Base-by-base conservation (phyloP, 2,797 vertebrate genomes). In the Selene dorsalis region DNA sequence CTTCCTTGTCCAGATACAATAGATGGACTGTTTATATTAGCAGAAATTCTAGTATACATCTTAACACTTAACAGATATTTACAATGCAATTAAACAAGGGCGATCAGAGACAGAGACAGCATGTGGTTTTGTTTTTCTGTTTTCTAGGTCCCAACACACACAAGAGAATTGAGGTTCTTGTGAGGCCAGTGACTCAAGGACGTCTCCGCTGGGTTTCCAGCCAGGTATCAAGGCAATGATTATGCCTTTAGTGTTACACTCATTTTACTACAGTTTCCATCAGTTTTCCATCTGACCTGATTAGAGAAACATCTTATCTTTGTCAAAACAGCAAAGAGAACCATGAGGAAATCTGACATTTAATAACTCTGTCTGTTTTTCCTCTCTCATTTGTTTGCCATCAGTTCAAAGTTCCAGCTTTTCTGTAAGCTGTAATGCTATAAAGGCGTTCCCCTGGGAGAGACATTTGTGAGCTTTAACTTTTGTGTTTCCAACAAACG, bases 151-250 rank as follows among this genome's bases (percentile, higher is more conserved):
- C 47, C 58, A 70, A 63, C 48, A 58, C 62, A 14, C 69, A 55
- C 39, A 59, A 41, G 35, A 72, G 13, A 61, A 60, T 57, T 30
- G 69, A n/a, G 20, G 24, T 45, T 26, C n/a, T 65, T 73, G 22
- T 65, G 35, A 74, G 82, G 55, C 43, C 63, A 77, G 55, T 45
- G 30, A 81, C 57, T 60, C 35, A 78, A 74, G 56, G 59, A 73
- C 69, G 32, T 69, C 52, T 62, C 4, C 5, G 73, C 43, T 39
- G 35, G 45, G 53, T 52, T 26, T 80, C 57, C 55, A 62, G 43
- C 73, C 48, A 67, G 32, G 62, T 66, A 52, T 73, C 5, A 8
- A 60, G 13, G 43, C 56, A 59, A 38, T 55, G 30, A 69, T 38
- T 66, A 56, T 64, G 41, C 6, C 58, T 58, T 67, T 64, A 17